Base-by-base conservation (phyloP, 2,113 vertebrate genomes). In the Melanerpes formicivorus region DNA sequence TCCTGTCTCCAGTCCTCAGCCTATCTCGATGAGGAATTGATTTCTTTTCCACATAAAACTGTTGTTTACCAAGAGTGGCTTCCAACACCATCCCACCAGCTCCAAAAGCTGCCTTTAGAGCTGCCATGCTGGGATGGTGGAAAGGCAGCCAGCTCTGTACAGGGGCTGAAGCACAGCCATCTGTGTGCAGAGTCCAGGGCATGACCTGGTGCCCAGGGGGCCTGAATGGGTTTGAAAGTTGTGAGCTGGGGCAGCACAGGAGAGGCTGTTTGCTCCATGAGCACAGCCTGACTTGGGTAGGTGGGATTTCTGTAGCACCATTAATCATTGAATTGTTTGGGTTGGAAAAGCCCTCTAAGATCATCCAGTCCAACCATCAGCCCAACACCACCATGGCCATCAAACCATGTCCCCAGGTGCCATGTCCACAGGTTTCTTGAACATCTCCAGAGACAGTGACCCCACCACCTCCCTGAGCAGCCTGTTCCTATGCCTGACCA, bases 211-310 rank as follows among this genome's bases (percentile, higher is more conserved):
- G 2, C 56, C 26, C 42, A 6, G 37, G 21, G 50, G 60, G 22
- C 22, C 6, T 15, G 56, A 64, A 17, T 0, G 3, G 34, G 52
- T 66, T 30, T 52, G 58, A 30, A 5, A 44, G 77, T 4, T 30
- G 32, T 65, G 84, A 54, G 21, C 7, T 23, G 34, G 19, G 21
- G 55, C 59, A 48, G 67, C 18, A 7, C 11, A 2, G 2, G 5
- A 14, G 40, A 34, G 34, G 66, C 55, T 32, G 25, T 6, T 34
- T 1, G 1, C 54, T 25, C 37, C 0, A 1, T 18, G 12, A 60
- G 42, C 18, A 11, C 4, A 0, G 11, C 58, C 25, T 1, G 0
- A 1, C 32, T 9, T 59, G 0, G 1, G 9, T 8, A 5, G 40
- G 66, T 18, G 22, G 48, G 34, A 6, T 12, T 21, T 54, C 72